A percentile compares a stretch with the other conserved stretches of the same genome.
Conservation (phyloP, 2,113 vertebrate species). For the Scatophagus argus region DNA sequence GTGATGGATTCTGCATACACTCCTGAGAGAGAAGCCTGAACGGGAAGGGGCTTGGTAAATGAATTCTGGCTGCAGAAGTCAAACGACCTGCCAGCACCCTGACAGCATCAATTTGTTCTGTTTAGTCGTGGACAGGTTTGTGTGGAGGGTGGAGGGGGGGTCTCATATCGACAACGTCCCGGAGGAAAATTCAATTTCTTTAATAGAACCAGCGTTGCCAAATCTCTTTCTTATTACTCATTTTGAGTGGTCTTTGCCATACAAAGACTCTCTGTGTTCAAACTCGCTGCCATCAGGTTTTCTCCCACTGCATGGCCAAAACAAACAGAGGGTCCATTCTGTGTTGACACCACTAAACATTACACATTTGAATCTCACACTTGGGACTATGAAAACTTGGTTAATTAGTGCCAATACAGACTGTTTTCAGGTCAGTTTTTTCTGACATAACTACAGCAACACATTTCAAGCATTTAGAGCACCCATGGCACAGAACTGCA, state of each 20-base stretch:
- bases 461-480: slow-evolving; percentile 45
- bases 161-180: slow-evolving; percentile 19
- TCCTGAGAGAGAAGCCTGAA: slow-evolving; percentile 34
- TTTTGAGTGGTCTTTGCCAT: background rate
- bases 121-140: slow-evolving; percentile 43
- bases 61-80: slow-evolving; percentile 58
- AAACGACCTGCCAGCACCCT: slow-evolving; percentile 65
- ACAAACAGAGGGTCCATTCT: slow-evolving; percentile 27
- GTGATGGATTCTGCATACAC: slow-evolving; percentile 45
- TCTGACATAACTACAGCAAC: background rate
- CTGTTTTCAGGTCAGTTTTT: background rate
- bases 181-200: slow-evolving; percentile 58
- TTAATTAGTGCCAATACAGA: background rate
- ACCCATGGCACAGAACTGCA: slow-evolving; percentile 13
- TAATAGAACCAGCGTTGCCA: slow-evolving; percentile 43
- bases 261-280: slow-evolving; percentile 38
- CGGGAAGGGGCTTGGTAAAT: slow-evolving; percentile 48
- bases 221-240: slow-evolving; percentile 50
- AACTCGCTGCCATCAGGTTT: slow-evolving; percentile 11
- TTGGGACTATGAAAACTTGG: background rate
- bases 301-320: slow-evolving; percentile 14
- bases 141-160: no score
- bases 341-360: slow-evolving; percentile 21
- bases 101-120: slow-evolving; percentile 68
- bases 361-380: slow-evolving; percentile 27